phyloP scores from a whole-genome alignment of 2,888 invertebrate genomes.

The Meandrusa payeni region DNA sequence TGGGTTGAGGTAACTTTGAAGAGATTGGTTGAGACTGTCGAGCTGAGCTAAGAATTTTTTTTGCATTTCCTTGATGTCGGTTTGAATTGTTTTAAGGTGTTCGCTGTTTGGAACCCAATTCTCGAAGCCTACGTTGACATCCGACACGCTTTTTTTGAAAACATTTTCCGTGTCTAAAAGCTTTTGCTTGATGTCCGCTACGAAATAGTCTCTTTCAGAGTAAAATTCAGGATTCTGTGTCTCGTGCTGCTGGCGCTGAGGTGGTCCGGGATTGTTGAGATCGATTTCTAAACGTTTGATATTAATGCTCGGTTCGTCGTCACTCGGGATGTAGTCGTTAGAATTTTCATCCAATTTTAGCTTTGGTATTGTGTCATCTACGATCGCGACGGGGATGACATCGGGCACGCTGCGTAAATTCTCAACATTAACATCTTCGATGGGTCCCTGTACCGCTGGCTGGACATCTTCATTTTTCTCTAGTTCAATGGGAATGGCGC shows the following conservation, averaged over 20 bases:
- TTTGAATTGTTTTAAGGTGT: conserved; percentile 45
- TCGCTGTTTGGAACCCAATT: conserved; percentile 46
- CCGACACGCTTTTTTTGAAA: conserved; percentile 44
- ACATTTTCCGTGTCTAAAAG: conserved; percentile 46
- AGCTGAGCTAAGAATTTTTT: conserved; percentile 50
- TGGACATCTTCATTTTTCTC: conserved; percentile 34
- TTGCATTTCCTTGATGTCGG: conserved; percentile 49
- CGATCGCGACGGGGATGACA: conserved; percentile 57
- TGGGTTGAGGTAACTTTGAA: conserved; percentile 44
- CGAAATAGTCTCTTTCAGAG: conserved; percentile 42
- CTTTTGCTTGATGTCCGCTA: conserved; percentile 46
- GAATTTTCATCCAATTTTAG: conserved; percentile 37
- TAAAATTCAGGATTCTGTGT: conserved; percentile 60
- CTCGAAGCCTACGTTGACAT: conserved; percentile 50
- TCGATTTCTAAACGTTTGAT: conserved; percentile 53
- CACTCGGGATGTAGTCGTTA: conserved; percentile 36
- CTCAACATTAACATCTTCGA: conserved; percentile 49
- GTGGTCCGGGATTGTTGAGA: conserved; percentile 58
- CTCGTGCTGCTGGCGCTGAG: conserved; percentile 68
- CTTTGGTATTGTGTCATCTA: conserved; percentile 45
- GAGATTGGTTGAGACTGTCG: conserved; percentile 49
- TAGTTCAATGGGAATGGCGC: conserved; percentile 44
- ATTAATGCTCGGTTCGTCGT: conserved; percentile 33
- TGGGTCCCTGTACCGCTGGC: conserved; percentile 42
- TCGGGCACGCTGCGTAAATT: conserved; percentile 40